Conservation (phyloP, 2,888 invertebrate species). For the Margaritifera margaritifera region DNA sequence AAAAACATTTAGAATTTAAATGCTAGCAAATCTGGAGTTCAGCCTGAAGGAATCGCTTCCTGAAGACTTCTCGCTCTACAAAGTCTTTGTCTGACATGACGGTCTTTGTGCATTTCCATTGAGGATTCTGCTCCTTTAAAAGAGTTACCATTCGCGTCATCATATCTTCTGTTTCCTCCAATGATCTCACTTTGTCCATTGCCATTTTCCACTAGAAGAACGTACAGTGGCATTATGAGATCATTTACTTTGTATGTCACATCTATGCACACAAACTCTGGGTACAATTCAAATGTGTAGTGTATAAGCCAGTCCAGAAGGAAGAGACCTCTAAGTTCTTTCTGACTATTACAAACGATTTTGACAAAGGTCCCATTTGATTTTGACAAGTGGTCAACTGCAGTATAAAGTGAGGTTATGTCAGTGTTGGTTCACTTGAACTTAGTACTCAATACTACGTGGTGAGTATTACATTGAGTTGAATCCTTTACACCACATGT, state of each 20-base stretch:
- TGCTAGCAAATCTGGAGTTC: no score
- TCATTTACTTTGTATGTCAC: slow-evolving; percentile 20
- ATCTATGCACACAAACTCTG: slow-evolving; percentile 15
- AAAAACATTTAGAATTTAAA: no score
- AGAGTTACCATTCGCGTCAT: slow-evolving; percentile 7
- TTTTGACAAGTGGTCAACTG: slow-evolving; percentile 11
- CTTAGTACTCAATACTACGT: no score
- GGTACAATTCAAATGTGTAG: slow-evolving; percentile 2
- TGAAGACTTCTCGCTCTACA: slow-evolving; percentile 13
- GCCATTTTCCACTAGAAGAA: slow-evolving; percentile 16
- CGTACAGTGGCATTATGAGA: slow-evolving; percentile 12
- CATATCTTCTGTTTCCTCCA: slow-evolving; percentile 14
- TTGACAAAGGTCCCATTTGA: slow-evolving; percentile 12
- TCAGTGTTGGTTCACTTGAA: no score
- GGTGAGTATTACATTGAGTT: no score
- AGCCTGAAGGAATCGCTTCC: slow-evolving; percentile 7
- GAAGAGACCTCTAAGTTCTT: slow-evolving; percentile 13
- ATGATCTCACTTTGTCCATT: slow-evolving; percentile 19
- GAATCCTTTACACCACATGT: no score
- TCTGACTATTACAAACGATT: slow-evolving; percentile 2
- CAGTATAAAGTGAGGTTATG: slow-evolving; percentile 9
- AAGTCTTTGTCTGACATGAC: slow-evolving; percentile 20
- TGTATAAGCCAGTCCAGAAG: slow-evolving; percentile 13
- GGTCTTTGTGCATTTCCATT: slow-evolving; percentile 9
- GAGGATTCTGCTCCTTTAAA: slow-evolving; percentile 20